A percentile compares a stretch with the other conserved stretches of the same genome.
Conservation (phyloP, 2,113 vertebrate species). For the Centropus bengalensis region DNA sequence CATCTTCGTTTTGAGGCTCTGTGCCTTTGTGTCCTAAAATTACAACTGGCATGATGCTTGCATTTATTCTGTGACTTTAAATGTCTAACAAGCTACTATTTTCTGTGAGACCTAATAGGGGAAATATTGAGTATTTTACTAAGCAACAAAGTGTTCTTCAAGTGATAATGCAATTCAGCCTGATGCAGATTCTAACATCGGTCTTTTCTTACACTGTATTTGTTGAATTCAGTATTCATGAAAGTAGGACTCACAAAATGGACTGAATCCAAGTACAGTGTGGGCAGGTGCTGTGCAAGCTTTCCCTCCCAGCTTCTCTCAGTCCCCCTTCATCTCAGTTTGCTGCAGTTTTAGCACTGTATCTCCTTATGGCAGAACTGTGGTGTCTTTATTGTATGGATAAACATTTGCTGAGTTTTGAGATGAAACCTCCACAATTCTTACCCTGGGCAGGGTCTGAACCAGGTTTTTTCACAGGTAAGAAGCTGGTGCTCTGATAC, state of each 20-base stretch:
- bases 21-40: slow-evolving; percentile 66
- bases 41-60: slow-evolving; percentile 61
- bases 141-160: slow-evolving; percentile 35
- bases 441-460: neutral
- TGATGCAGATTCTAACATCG: slow-evolving; percentile 1
- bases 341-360: slow-evolving; percentile 13
- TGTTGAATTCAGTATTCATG: neutral
- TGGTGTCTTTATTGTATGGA: neutral
- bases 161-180: neutral
- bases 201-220: neutral
- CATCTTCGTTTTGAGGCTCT: slow-evolving; percentile 44
- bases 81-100: slow-evolving; percentile 15
- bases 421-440: neutral
- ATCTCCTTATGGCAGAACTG: neutral
- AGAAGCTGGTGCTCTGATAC: neutral
- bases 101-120: slow-evolving; percentile 5
- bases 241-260: slow-evolving; percentile 7
- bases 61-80: slow-evolving; percentile 51
- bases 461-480: neutral
- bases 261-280: slow-evolving; percentile 9
- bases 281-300: neutral
- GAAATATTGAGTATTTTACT: slow-evolving; percentile 14
- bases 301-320: neutral
- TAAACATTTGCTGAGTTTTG: neutral
- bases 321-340: neutral